phyloP scores from a whole-genome alignment of 2,797 vertebrate genomes.

The Sylvilagus floridanus region DNA sequence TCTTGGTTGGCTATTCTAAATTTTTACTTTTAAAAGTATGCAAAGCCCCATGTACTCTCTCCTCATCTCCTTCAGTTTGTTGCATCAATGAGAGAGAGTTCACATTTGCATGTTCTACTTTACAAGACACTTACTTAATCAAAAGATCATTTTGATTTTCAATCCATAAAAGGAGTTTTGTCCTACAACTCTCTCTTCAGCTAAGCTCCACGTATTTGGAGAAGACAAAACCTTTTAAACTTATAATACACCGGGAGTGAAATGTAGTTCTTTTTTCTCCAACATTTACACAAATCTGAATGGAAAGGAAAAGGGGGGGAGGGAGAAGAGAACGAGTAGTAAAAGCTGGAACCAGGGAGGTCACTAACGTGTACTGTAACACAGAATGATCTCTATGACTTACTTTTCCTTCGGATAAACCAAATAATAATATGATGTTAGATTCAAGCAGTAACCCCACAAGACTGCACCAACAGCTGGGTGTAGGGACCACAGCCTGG shows the following conservation, averaged over 20 bases:
- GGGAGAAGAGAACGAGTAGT: not conserved
- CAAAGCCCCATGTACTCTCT: not conserved
- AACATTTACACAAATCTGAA: not conserved
- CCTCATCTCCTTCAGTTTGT: not conserved
- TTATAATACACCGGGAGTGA: not conserved
- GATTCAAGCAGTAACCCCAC: not conserved
- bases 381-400: not conserved
- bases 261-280: not conserved
- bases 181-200: not conserved
- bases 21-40: slow-evolving; percentile 13
- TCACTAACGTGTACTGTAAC: not conserved
- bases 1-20: not conserved
- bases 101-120: not conserved
- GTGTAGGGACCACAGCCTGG: not conserved
- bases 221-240: not conserved
- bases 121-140: not conserved
- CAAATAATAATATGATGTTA: not conserved
- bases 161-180: not conserved
- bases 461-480: not conserved
- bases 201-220: not conserved
- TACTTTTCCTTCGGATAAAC: not conserved
- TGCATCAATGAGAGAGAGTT: not conserved
- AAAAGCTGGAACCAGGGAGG: not conserved
- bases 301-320: not conserved
- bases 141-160: slow-evolving; percentile 10